These are phyloP conservation scores for Cherax destructor DNA, from an alignment of 1,140 invertebrate genomes.

Conservation along the genomic window DNA sequence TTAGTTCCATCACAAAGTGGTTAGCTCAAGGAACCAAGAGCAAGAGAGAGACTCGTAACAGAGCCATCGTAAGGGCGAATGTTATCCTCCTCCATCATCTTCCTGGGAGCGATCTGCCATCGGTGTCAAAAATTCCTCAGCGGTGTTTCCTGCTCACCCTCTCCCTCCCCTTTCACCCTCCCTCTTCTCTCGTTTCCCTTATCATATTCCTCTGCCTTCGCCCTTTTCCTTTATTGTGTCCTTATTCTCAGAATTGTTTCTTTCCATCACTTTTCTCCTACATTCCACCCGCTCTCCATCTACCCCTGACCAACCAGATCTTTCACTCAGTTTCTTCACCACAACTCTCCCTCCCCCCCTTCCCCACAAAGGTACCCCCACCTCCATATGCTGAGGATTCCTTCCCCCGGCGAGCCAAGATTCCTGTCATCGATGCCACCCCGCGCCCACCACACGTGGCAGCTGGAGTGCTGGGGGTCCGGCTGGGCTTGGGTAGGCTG, in stretches of 20 bases:
- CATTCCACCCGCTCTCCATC: neutral
- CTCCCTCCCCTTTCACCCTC: neutral
- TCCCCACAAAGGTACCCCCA: neutral
- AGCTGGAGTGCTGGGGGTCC: constrained; percentile 53
- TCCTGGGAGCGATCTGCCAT: too few relatives aligned
- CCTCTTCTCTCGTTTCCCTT: neutral
- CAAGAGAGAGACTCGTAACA: too few relatives aligned
- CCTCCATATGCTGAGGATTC: constrained; percentile 19
- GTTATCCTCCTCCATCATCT: too few relatives aligned
- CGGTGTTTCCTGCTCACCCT: neutral
- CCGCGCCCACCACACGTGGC: constrained; percentile 37
- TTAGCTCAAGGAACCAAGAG: too few relatives aligned
- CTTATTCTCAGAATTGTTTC: neutral
- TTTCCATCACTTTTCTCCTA: neutral
- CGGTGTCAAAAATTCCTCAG: too few relatives aligned
- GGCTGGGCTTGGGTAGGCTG: constrained; percentile 58
- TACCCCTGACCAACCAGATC: neutral
- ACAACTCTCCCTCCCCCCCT: neutral
- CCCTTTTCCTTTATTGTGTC: neutral
- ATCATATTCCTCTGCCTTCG: neutral
- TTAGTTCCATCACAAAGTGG: too few relatives aligned
- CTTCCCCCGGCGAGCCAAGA: constrained; percentile 32
- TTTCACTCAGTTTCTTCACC: neutral
- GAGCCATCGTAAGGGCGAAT: too few relatives aligned
- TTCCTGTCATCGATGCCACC: constrained; percentile 15